Conservation (phyloP, 2,888 invertebrate species). For the Apoda limacodes region DNA sequence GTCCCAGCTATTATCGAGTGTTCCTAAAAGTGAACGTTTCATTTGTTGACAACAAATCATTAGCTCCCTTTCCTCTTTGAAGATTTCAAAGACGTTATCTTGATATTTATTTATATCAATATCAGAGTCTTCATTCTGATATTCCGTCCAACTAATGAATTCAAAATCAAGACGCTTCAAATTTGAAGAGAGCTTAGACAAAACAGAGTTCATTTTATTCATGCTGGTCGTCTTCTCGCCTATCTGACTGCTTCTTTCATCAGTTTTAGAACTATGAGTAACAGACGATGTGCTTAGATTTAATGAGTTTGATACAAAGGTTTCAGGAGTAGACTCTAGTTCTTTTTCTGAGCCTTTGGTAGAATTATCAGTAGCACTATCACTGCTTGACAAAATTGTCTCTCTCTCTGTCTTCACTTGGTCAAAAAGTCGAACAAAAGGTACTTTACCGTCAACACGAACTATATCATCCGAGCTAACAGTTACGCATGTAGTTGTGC, state of each 20-base stretch:
- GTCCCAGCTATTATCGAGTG: slow-evolving; percentile 5
- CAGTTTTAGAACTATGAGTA: too few species aligned
- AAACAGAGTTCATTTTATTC: too few species aligned
- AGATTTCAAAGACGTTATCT: slow-evolving; percentile 25
- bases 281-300: too few species aligned
- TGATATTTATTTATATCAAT: slow-evolving; percentile 19
- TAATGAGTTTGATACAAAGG: too few species aligned
- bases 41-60: slow-evolving; percentile 26
- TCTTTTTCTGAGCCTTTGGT: too few species aligned
- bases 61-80: slow-evolving; percentile 30
- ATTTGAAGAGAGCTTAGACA: slow-evolving; percentile 24
- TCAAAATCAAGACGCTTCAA: slow-evolving; percentile 32
- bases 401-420: too few species aligned
- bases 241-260: too few species aligned
- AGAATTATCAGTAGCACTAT: slow-evolving; percentile 2
- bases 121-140: slow-evolving; percentile 19
- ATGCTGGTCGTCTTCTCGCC: too few species aligned
- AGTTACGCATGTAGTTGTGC: slow-evolving; percentile 34
- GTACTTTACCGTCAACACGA: slow-evolving; percentile 40
- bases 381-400: too few species aligned
- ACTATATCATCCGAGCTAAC: slow-evolving; percentile 36
- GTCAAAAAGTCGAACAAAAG: too few species aligned
- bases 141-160: slow-evolving; percentile 33
- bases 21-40: slow-evolving; percentile 13
- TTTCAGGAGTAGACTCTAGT: too few species aligned